These are phyloP conservation scores for Asteroscopus sphinx DNA, from an alignment of 2,888 invertebrate species.

Conservation along the genomic window DNA sequence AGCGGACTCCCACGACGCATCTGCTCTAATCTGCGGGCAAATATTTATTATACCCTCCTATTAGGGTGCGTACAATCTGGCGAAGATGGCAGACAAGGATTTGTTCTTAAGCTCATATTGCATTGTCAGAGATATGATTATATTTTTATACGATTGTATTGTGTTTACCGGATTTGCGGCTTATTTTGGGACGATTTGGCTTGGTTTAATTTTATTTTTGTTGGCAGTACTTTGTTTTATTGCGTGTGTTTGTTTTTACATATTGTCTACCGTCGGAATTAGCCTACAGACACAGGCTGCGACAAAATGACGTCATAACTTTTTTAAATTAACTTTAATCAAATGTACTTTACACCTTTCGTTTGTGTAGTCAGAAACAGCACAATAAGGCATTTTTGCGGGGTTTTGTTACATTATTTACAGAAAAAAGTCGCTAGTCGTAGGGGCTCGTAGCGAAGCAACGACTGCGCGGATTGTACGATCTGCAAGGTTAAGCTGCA, in stretches of 20 bases:
- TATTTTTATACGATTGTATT: conserved; percentile 36
- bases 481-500: too few relatives aligned
- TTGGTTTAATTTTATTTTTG: conserved; percentile 26
- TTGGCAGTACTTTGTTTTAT: conserved; percentile 1
- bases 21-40: conserved; percentile 76
- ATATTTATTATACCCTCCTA: conserved; percentile 73
- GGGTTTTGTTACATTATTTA: too few relatives aligned
- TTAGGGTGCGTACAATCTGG: conserved; percentile 59
- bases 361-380: too few relatives aligned
- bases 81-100: conserved; percentile 43
- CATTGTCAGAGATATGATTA: conserved; percentile 51
- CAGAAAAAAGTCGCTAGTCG: too few relatives aligned
- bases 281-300: too few relatives aligned
- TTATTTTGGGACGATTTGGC: conserved; percentile 14
- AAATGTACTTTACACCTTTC: too few relatives aligned
- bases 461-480: too few relatives aligned
- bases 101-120: conserved; percentile 50
- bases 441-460: too few relatives aligned
- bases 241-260: not conserved
- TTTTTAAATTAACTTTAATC: too few relatives aligned
- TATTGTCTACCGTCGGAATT: too few relatives aligned
- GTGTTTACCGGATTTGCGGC: conserved; percentile 32
- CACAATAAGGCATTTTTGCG: too few relatives aligned
- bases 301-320: too few relatives aligned
- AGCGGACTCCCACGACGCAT: conserved; percentile 70